These are phyloP conservation scores for Aphaenogaster ashmeadi DNA, from an alignment of 1,140 invertebrate genomes.

Conservation along the genomic window DNA sequence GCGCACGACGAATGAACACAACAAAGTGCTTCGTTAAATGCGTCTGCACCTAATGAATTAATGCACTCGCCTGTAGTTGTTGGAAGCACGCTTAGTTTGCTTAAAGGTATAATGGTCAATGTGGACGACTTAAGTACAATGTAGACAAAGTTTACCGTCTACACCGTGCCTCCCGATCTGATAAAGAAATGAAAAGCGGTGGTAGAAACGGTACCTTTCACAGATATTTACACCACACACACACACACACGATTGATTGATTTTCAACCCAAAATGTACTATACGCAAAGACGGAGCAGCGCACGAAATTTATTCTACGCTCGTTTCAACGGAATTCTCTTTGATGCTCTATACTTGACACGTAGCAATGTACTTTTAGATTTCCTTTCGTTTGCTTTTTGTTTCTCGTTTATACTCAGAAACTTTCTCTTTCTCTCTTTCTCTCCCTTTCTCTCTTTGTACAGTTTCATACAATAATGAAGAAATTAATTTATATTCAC, in stretches of 20 bases:
- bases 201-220: background rate
- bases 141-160: conserved; percentile 1
- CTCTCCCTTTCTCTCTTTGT: background rate
- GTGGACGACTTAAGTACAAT: conserved; percentile 1
- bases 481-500: background rate
- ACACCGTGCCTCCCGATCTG: background rate
- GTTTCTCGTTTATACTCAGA: background rate
- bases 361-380: background rate
- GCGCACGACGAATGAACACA: background rate
- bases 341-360: conserved; percentile 26
- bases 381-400: background rate
- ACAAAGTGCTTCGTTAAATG: background rate
- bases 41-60: background rate
- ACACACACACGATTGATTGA: conserved; percentile 11
- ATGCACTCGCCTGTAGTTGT: background rate
- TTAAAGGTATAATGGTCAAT: conserved; percentile 4
- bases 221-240: background rate
- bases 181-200: conserved; percentile 20
- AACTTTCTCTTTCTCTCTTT: background rate
- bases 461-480: background rate
- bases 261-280: background rate
- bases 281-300: background rate
- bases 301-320: conserved; percentile 33
- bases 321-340: conserved; percentile 33
- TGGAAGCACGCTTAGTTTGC: background rate